Evolutionary conservation across 2,888 invertebrate species (phyloP).

Genomic region (Thyatira batis): DNA sequence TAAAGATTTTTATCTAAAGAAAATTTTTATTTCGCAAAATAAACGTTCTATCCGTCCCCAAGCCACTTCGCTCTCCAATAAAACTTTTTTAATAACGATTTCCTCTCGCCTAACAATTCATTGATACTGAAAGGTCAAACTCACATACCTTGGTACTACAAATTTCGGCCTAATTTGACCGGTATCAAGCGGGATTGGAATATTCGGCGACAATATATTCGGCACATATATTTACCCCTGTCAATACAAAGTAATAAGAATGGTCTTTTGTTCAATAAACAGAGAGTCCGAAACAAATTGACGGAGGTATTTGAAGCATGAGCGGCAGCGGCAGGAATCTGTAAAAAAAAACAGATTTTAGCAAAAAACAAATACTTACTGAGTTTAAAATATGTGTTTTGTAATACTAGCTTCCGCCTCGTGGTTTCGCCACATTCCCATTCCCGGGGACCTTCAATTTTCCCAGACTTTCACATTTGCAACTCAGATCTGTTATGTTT

Average conservation of each 20-base stretch:
- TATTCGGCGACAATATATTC: neutral
- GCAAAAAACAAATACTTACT: too few species aligned
- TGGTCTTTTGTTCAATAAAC: neutral
- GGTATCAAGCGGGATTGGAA: neutral
- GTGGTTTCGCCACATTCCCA: too few species aligned
- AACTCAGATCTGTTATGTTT: too few species aligned
- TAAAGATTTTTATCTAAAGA: neutral
- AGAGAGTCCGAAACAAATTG: neutral
- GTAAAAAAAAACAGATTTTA: neutral
- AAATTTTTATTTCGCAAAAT: slow-evolving; percentile 16
- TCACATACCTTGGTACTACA: slow-evolving; percentile 7
- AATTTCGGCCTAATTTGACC: neutral
- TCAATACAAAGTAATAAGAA: slow-evolving; percentile 18
- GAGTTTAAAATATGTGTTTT: too few species aligned
- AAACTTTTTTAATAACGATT: slow-evolving; percentile 51
- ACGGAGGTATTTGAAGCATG: neutral
- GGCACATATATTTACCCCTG: slow-evolving; percentile 16
- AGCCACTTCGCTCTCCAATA: slow-evolving; percentile 27
- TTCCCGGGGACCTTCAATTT: too few species aligned
- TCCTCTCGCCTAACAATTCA: slow-evolving; percentile 25
- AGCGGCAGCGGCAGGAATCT: neutral
- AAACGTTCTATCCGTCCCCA: slow-evolving; percentile 17
- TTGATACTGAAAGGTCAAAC: slow-evolving; percentile 5
- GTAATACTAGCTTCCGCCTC: too few species aligned
- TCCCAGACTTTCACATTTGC: too few species aligned